Evolutionary conservation across 2,888 invertebrate species (phyloP).

Genomic region (Aphidius colemani): DNA sequence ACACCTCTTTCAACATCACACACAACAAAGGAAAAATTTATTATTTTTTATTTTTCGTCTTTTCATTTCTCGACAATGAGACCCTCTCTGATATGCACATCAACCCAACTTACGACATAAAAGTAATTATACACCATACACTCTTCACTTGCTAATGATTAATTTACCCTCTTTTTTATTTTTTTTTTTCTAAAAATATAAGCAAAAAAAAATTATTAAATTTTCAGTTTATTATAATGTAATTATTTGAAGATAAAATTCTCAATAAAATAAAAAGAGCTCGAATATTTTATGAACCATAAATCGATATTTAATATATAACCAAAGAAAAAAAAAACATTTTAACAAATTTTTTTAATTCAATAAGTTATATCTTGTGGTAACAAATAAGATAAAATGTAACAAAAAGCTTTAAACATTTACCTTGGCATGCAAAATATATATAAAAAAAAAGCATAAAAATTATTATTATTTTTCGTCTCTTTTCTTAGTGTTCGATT

Average conservation of each 20-base stretch:
- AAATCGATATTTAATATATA: no score
- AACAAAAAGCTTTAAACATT: conserved; percentile 15
- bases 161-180: not conserved
- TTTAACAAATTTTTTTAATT: not conserved
- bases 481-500: conserved; percentile 19
- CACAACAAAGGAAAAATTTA: not conserved
- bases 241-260: not conserved
- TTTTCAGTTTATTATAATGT: not conserved
- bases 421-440: conserved; percentile 31
- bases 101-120: no score
- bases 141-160: no score
- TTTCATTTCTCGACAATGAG: not conserved
- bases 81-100: no score
- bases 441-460: conserved; percentile 2
- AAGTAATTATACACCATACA: no score
- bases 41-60: conserved; percentile 25
- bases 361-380: not conserved
- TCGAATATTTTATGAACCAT: no score
- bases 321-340: not conserved
- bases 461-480: not conserved
- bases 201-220: not conserved
- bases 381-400: conserved; percentile 20
- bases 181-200: not conserved
- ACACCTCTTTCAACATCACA: conserved; percentile 20
- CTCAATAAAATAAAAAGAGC: not conserved